phyloP scores from a whole-genome alignment of 2,797 vertebrate species.

The Pyrocephalus nanus region DNA sequence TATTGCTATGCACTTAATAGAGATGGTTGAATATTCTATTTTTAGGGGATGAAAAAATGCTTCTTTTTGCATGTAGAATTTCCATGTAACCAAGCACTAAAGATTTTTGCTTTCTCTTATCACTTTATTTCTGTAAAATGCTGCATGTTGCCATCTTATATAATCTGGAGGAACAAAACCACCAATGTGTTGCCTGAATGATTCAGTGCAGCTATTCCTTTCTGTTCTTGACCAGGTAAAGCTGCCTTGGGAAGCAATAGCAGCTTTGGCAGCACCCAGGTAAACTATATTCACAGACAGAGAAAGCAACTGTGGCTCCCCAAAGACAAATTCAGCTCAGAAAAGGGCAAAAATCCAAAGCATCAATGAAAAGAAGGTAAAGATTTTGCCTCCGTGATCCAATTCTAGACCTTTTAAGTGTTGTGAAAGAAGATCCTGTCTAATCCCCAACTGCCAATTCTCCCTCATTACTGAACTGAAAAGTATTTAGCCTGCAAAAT shows the following conservation, averaged over 20 bases:
- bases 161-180: background rate
- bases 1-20: background rate
- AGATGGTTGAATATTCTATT: background rate
- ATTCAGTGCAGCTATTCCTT: background rate
- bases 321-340: background rate
- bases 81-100: background rate
- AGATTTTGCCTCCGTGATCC: background rate
- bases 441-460: background rate
- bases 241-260: background rate
- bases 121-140: background rate
- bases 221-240: background rate
- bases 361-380: background rate
- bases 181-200: background rate
- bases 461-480: background rate
- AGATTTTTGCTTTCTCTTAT: background rate
- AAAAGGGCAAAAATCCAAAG: background rate
- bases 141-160: background rate
- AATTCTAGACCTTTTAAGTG: background rate
- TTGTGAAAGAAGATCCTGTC: background rate
- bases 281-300: background rate
- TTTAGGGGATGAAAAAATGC: accelerated
- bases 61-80: accelerated
- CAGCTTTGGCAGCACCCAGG: background rate
- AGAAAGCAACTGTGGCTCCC: background rate
- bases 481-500: background rate